Evolutionary conservation across 1,140 invertebrate genomes (phyloP).

Genomic region (Ericerus pela): DNA sequence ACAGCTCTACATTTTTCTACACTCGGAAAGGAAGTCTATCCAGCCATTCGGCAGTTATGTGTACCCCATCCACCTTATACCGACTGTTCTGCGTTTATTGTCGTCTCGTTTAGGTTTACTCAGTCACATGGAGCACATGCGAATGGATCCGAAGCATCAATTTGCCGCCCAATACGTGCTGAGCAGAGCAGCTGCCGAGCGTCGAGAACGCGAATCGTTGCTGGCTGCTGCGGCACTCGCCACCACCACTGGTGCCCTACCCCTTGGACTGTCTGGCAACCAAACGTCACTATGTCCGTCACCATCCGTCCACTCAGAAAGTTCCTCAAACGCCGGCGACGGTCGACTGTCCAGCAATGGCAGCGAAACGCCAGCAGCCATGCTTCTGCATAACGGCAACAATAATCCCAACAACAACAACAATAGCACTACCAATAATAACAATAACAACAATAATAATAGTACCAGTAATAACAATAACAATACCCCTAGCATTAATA

Average conservation of each 20-base stretch:
- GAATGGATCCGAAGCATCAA: slow-evolving; percentile 91
- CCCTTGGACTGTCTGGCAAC: slow-evolving; percentile 30
- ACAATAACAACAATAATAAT: slow-evolving; percentile 45
- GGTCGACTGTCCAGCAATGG: slow-evolving; percentile 59
- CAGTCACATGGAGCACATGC: slow-evolving; percentile 90
- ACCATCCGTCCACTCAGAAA: slow-evolving; percentile 66
- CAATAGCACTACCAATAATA: slow-evolving; percentile 44
- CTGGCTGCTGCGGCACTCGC: slow-evolving; percentile 53
- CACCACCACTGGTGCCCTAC: slow-evolving; percentile 26
- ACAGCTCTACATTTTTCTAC: too few species aligned
- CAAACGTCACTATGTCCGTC: slow-evolving; percentile 40
- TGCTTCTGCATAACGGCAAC: slow-evolving; percentile 34
- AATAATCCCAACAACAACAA: slow-evolving; percentile 59
- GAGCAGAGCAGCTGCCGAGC: slow-evolving; percentile 73
- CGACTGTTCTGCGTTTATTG: not conserved
- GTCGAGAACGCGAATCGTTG: slow-evolving; percentile 62
- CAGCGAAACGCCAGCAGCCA: slow-evolving; percentile 41
- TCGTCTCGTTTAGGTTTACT: slow-evolving; percentile 52
- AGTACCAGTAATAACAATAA: slow-evolving; percentile 45
- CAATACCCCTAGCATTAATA: slow-evolving; percentile 55
- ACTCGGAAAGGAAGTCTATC: too few species aligned
- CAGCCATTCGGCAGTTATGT: too few species aligned
- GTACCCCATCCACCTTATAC: too few species aligned
- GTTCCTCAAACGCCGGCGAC: slow-evolving; percentile 33
- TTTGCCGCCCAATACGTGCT: slow-evolving; percentile 86